These are phyloP conservation scores for Folsomia candida DNA, from an alignment of 2,888 invertebrate genomes.

Conservation along the genomic window DNA sequence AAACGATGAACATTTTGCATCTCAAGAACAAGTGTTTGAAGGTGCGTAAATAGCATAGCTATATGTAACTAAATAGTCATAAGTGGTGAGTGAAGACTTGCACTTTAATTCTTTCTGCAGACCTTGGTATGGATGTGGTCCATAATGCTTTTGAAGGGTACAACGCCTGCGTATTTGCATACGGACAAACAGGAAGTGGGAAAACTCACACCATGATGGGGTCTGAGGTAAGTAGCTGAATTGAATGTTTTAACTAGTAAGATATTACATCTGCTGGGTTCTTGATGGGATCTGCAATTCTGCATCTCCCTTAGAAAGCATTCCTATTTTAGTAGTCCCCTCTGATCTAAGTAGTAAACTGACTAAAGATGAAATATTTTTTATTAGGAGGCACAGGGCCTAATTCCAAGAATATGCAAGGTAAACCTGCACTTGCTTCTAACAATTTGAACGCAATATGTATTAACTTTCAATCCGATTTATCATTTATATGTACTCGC, in stretches of 20 bases:
- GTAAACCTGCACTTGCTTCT: no score
- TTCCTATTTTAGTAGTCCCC: no score
- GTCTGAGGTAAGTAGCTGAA: no score
- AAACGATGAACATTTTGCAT: slow-evolving; percentile 68
- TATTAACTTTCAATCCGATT: no score
- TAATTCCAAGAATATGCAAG: slow-evolving; percentile 82
- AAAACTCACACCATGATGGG: slow-evolving; percentile 94
- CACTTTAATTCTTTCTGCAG: neutral
- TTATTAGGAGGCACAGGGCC: slow-evolving; percentile 69
- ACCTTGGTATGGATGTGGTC: slow-evolving; percentile 74
- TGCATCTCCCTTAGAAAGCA: no score
- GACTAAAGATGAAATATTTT: slow-evolving; percentile 45
- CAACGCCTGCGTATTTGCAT: slow-evolving; percentile 66
- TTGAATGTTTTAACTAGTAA: neutral
- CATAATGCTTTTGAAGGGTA: slow-evolving; percentile 69
- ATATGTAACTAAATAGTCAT: neutral
- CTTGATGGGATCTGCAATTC: no score
- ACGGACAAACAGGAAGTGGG: slow-evolving; percentile 87
- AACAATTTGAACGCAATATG: no score
- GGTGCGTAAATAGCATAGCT: slow-evolving; percentile 54
- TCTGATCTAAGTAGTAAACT: neutral
- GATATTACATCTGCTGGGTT: no score
- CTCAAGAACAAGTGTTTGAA: slow-evolving; percentile 77
- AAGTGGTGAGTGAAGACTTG: no score
- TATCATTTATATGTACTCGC: no score